Percentiles rank a stretch among this genome's conserved stretches.
phyloP scores from a whole-genome alignment of 2,888 invertebrate species.

The Caenorhabditis drosophilae region DNA sequence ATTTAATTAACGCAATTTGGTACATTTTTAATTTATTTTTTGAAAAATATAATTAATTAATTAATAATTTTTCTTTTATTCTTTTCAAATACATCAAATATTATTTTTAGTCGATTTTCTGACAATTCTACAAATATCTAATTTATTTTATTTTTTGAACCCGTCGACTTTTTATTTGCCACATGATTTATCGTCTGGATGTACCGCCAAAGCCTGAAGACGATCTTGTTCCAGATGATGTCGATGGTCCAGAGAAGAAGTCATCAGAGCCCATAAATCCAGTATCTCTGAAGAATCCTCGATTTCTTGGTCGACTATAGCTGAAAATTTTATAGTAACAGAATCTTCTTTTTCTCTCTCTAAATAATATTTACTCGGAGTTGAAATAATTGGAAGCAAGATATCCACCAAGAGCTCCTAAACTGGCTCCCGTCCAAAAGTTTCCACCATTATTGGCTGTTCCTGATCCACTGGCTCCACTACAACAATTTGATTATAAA shows the following conservation, averaged over 20 bases:
- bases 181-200: constrained; percentile 40
- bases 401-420: constrained; percentile 64
- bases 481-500: too few species aligned
- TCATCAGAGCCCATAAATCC: constrained; percentile 2
- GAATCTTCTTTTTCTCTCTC: constrained; percentile 16
- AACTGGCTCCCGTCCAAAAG: constrained; percentile 56
- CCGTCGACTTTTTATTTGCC: constrained; percentile 4
- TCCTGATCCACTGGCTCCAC: constrained; percentile 14
- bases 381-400: constrained; percentile 22
- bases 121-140: not conserved
- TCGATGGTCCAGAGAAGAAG: constrained; percentile 18
- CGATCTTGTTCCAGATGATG: constrained; percentile 17
- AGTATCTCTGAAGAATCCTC: constrained; percentile 22
- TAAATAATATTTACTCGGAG: too few species aligned
- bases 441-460: constrained; percentile 11
- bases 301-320: constrained; percentile 20
- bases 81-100: constrained; percentile 9
- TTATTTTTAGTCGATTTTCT: not conserved
- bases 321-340: too few species aligned
- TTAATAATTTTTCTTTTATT: not conserved
- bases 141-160: constrained; percentile 1
- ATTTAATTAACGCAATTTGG: constrained; percentile 26
- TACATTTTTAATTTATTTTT: not conserved
- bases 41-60: not conserved
- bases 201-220: constrained; percentile 55